Conservation (phyloP, 2,797 vertebrate species). For the Sebastiscus albofasciatus region DNA sequence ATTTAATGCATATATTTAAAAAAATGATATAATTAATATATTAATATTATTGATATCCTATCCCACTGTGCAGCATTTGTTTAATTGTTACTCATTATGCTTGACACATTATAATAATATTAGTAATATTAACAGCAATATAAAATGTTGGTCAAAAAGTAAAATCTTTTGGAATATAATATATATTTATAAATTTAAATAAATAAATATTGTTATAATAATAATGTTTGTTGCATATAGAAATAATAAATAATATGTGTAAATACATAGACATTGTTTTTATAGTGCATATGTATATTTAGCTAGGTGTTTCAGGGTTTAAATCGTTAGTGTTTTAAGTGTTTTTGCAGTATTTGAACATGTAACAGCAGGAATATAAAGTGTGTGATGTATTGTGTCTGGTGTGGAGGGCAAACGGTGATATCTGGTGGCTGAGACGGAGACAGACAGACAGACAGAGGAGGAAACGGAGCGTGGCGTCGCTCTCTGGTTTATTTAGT, state of each 20-base stretch:
- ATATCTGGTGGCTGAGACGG: neutral
- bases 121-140: neutral
- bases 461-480: neutral
- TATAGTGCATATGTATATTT: neutral
- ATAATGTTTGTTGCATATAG: neutral
- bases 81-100: neutral
- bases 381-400: neutral
- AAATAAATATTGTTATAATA: neutral
- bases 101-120: neutral
- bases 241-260: neutral
- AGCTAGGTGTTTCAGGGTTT: neutral
- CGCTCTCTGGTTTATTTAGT: slow-evolving; percentile 21
- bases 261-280: neutral
- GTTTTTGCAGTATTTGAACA: neutral
- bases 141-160: neutral
- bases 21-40: neutral
- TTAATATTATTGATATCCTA: neutral
- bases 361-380: neutral
- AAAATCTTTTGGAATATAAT: neutral
- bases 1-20: neutral
- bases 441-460: neutral
- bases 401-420: neutral
- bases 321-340: neutral
- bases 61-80: neutral
- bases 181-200: neutral